Conservation (phyloP, 2,113 vertebrate genomes). For the Cyanoramphus novaezelandiae region DNA sequence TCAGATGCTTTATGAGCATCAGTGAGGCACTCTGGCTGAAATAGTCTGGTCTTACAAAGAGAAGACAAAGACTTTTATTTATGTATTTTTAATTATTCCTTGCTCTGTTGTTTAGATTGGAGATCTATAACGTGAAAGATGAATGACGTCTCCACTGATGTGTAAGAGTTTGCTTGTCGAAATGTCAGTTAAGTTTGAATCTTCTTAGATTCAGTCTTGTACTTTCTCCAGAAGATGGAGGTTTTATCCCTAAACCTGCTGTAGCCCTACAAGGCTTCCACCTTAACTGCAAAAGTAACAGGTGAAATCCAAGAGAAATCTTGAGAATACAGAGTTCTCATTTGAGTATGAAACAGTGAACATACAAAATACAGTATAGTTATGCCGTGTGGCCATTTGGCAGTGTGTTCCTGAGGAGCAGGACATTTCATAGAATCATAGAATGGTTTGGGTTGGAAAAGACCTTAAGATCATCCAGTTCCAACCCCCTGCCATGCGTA, state of each 20-base stretch:
- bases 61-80: background rate
- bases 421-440: background rate
- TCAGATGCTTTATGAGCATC: background rate
- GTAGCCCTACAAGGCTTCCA: background rate
- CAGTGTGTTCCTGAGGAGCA: slow-evolving; percentile 45
- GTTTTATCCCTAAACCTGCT: background rate
- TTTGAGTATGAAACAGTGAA: background rate
- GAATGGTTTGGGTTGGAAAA: too few relatives aligned
- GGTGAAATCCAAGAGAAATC: background rate
- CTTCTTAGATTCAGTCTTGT: background rate
- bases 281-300: background rate
- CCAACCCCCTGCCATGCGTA: too few relatives aligned
- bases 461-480: too few relatives aligned
- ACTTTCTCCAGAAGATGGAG: background rate
- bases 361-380: background rate
- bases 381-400: slow-evolving; percentile 33
- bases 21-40: background rate
- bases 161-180: background rate
- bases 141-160: background rate
- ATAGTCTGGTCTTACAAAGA: background rate
- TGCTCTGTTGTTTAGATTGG: background rate
- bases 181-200: background rate
- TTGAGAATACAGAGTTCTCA: background rate
- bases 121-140: background rate
- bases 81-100: background rate